Percentiles rank a stretch among this genome's conserved stretches.
Conservation (phyloP, 1,140 invertebrate genomes). For the Plutomurus gul region DNA sequence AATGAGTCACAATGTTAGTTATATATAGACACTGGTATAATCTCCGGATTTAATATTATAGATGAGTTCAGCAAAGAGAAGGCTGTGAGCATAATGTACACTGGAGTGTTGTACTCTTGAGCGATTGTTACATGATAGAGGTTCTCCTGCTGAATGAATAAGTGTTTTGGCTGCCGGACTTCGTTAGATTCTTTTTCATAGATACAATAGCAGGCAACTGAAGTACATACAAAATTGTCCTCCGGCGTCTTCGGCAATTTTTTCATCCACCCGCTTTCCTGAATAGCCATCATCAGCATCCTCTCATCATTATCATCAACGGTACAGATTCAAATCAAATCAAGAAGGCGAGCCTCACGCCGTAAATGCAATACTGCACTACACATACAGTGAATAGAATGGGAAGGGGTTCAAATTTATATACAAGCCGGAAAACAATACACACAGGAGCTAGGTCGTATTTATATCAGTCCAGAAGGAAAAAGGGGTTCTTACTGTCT, state of each 20-base stretch:
- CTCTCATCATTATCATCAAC: constrained; percentile 5
- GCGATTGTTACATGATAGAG: neutral
- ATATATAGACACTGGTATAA: no score
- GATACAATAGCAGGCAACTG: neutral
- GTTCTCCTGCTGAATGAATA: neutral
- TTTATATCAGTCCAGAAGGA: neutral
- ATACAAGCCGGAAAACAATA: neutral
- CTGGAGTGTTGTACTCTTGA: no score
- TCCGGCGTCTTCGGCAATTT: neutral
- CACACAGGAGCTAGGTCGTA: neutral
- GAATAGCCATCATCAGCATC: constrained; percentile 20
- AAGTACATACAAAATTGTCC: neutral
- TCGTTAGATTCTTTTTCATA: neutral
- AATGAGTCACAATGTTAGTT: no score
- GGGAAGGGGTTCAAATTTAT: neutral
- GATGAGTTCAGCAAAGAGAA: no score
- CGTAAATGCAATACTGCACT: neutral
- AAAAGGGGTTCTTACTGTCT: neutral
- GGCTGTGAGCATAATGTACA: no score
- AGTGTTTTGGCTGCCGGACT: constrained; percentile 9
- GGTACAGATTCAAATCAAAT: constrained; percentile 20
- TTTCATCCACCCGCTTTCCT: neutral
- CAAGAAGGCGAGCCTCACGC: neutral
- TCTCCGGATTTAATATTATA: no score
- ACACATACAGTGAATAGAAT: neutral